Percentiles rank a stretch among this genome's conserved stretches.
phyloP scores from a whole-genome alignment of 2,797 vertebrate genomes.

The Chiroxiphia lanceolata region DNA sequence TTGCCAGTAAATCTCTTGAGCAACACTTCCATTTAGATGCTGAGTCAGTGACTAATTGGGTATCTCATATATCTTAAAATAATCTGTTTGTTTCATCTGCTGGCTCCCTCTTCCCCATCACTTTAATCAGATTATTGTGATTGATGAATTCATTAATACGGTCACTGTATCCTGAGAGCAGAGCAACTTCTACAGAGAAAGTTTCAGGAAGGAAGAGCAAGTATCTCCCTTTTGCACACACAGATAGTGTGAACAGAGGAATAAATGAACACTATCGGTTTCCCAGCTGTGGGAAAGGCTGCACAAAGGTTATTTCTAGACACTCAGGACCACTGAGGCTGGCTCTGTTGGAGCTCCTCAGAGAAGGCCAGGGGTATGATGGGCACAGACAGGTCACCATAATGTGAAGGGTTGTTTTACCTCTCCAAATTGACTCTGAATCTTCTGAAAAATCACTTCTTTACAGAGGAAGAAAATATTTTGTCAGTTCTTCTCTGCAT shows the following conservation, averaged over 20 bases:
- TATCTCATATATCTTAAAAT: conserved; percentile 60
- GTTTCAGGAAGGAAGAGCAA: neutral
- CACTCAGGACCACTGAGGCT: neutral
- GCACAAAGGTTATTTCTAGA: neutral
- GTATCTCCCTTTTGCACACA: neutral
- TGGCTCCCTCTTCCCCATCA: conserved; percentile 33
- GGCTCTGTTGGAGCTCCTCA: neutral
- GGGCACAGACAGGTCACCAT: neutral
- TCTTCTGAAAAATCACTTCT: neutral
- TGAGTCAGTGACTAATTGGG: conserved; percentile 60
- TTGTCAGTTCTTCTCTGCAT: neutral
- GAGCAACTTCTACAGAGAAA: conserved; percentile 22
- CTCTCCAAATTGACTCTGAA: neutral
- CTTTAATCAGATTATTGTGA: conserved; percentile 67
- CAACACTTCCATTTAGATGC: conserved; percentile 47
- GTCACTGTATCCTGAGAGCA: conserved; percentile 12
- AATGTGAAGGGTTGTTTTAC: neutral
- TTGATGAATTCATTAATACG: conserved; percentile 51
- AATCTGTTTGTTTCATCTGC: conserved; percentile 60
- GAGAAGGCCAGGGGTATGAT: neutral
- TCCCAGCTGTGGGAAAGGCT: neutral
- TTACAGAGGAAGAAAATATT: neutral
- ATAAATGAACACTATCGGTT: neutral
- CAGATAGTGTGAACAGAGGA: neutral
- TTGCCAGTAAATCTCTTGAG: conserved; percentile 44